Conservation (phyloP, 1,140 invertebrate species). For the Drosophila navojoa region DNA sequence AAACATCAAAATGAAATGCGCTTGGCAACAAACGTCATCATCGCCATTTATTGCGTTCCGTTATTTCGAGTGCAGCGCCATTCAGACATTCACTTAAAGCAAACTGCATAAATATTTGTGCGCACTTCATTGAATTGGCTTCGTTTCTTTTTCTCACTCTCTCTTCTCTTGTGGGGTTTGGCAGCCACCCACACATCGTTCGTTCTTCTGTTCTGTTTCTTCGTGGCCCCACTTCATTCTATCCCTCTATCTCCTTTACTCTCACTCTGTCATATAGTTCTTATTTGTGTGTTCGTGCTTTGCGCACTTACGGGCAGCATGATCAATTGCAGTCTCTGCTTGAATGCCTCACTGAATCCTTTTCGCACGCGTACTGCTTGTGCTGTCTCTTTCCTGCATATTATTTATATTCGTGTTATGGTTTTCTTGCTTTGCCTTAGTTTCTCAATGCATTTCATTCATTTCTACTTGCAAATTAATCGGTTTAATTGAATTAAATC, state of each 20-base stretch:
- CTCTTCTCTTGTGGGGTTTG: constrained; percentile 4
- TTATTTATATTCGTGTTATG: background rate
- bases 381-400: background rate
- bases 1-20: constrained; percentile 14
- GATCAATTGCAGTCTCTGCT: constrained; percentile 10
- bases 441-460: constrained; percentile 6
- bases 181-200: constrained; percentile 15
- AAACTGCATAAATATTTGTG: constrained; percentile 65
- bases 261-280: too few species aligned
- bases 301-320: constrained; percentile 27
- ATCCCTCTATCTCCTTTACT: background rate
- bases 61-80: constrained; percentile 48
- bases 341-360: constrained; percentile 32
- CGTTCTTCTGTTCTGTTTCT: constrained; percentile 9
- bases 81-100: constrained; percentile 38
- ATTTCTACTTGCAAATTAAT: constrained; percentile 48
- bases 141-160: constrained; percentile 5
- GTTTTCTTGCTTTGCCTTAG: background rate
- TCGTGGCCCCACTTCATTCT: background rate
- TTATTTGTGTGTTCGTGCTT: too few species aligned
- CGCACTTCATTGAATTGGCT: constrained; percentile 65
- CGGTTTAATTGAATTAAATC: constrained; percentile 66
- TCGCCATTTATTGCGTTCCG: constrained; percentile 22
- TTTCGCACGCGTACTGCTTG: constrained; percentile 12
- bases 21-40: constrained; percentile 26